A percentile compares a stretch with the other conserved stretches of the same genome.
phyloP scores from a whole-genome alignment of 2,888 invertebrate genomes.

The Diarsia brunnea region DNA sequence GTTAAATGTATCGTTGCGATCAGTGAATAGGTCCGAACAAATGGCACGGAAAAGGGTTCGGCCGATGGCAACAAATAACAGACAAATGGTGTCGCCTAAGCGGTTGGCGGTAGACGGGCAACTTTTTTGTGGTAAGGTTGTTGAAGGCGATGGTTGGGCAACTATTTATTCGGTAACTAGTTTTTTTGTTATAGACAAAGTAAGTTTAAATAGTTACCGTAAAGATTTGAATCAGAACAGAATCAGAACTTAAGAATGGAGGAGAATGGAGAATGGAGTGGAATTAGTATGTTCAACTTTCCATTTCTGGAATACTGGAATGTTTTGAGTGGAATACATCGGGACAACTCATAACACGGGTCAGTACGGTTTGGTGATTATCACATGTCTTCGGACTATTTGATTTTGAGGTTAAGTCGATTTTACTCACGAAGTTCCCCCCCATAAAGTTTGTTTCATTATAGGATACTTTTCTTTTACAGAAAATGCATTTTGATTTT shows the following conservation, averaged over 20 bases:
- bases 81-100: conserved; percentile 77
- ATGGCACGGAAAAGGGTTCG: conserved; percentile 87
- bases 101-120: conserved; percentile 37
- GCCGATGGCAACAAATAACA: conserved; percentile 85
- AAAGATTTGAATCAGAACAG: no score
- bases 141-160: neutral
- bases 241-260: no score
- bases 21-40: conserved; percentile 83
- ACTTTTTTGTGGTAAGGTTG: conserved; percentile 36
- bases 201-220: neutral
- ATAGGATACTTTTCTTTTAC: no score
- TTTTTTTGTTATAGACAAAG: neutral
- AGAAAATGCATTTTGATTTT: no score
- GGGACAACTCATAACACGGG: neutral
- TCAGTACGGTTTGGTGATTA: neutral
- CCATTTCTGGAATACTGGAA: neutral
- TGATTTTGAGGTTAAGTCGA: no score
- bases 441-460: no score
- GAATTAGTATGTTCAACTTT: neutral
- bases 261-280: no score
- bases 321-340: neutral
- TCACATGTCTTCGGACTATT: neutral
- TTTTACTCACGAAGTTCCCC: no score
- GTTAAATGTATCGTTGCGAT: conserved; percentile 86
- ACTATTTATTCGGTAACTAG: neutral